Evolutionary conservation across 2,797 vertebrate species (phyloP), one percentile per base, ranked within the genome.

Genomic region (Tragopan temminckii): DNA sequence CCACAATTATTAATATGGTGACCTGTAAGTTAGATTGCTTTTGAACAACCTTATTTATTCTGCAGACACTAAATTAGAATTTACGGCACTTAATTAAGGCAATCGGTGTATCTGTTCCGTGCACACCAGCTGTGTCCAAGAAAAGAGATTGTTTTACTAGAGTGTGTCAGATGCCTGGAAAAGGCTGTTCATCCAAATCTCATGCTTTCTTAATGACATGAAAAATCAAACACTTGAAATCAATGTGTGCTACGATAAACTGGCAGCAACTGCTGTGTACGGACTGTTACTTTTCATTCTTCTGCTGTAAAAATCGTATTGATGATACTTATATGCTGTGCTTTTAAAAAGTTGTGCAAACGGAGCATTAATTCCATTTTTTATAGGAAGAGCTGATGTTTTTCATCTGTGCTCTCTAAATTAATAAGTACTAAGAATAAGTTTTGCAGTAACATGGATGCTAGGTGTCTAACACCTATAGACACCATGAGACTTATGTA

Each of bases 41-140:
- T 64, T 68, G 75, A 84, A 72, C 38, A 81, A 35, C 20, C 50
- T 82, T 11, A 68, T 70, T 84, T 57, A 62, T 82, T 88, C 46
- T 66, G 59, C 48, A 53, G 74, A 40, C 14, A 79, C 31, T 72
- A 79, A 48, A 89, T 89, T 91, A 87, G 64, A 92, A 91, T 91
- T 70, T 74, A 69, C 59, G 62, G 45, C 61, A 78, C 74, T 90
- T 92, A 67, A 61, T 92, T 94, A 72, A 81, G 42, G 27, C 1
- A 0, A 8, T 69, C 55, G 24, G 31, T 89, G 52, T 33, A 75
- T 90, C 75, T 79, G 53, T 64, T 53, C 64, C 61, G 23, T 38
- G 69, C 40, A 69, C 25, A 77, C 17, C 62, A 78, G 61, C 61
- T 58, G 88, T 45, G 8, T 61, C 74, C 57, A 89, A 71, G 85